Conservation (phyloP, 1,140 invertebrate genomes). For the Brachionus sp. region DNA sequence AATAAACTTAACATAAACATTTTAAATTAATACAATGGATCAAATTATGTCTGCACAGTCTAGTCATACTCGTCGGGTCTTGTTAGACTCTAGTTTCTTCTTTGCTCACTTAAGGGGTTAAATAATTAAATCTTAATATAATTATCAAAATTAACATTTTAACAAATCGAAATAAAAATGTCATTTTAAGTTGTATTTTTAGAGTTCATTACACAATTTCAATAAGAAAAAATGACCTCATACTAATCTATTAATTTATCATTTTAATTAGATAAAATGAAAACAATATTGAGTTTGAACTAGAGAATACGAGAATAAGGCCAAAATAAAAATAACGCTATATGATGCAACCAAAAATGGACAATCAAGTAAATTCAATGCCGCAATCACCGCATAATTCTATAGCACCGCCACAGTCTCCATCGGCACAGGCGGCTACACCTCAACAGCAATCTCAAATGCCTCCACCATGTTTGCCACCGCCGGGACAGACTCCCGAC, state of each 20-base stretch:
- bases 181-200: not conserved
- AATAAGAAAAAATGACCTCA: not conserved
- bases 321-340: not conserved
- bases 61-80: not conserved
- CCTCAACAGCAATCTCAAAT: not conserved
- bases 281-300: not conserved
- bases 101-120: not conserved
- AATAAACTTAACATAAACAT: not conserved
- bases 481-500: not conserved
- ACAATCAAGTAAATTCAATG: conserved; percentile 17
- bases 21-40: not conserved
- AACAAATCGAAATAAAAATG: conserved; percentile 17
- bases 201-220: conserved; percentile 35
- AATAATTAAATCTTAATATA: conserved; percentile 1
- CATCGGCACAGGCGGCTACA: not conserved
- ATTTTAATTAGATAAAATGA: not conserved
- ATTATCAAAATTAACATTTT: conserved; percentile 12
- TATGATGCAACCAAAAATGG: conserved; percentile 36
- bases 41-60: not conserved
- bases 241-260: not conserved
- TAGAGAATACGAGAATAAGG: not conserved
- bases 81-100: not conserved
- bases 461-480: not conserved
- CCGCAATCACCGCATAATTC: not conserved
- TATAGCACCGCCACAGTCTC: not conserved